Conservation (phyloP, 2,113 vertebrate genomes). For the Promerops cafer region DNA sequence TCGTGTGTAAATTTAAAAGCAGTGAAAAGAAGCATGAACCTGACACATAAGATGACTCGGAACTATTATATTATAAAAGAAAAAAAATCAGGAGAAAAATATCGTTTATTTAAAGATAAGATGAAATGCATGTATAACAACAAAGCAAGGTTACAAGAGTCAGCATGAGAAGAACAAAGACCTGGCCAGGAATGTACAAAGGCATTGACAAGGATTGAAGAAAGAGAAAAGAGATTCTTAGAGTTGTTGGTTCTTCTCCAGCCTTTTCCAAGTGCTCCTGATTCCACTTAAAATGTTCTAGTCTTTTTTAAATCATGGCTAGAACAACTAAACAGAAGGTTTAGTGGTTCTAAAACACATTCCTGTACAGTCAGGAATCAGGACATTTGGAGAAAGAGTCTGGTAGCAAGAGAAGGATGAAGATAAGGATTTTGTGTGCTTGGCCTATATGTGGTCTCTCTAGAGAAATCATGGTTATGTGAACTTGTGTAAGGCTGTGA, state of each 20-base stretch:
- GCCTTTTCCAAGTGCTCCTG: neutral
- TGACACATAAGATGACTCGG: neutral
- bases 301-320: neutral
- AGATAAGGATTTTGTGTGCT: neutral
- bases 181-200: neutral
- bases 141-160: neutral
- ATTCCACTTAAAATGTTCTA: neutral
- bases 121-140: neutral
- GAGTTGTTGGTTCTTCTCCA: neutral
- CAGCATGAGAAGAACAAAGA: neutral
- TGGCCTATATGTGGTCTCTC: neutral
- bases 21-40: neutral
- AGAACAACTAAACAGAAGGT: neutral
- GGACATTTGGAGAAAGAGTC: neutral
- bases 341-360: neutral
- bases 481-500: neutral
- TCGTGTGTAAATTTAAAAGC: neutral
- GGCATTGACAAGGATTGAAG: accelerated
- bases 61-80: neutral
- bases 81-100: neutral
- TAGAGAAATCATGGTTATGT: neutral
- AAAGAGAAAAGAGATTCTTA: neutral
- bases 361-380: neutral
- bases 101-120: neutral
- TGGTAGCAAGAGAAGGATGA: neutral